Base-by-base conservation (phyloP, 1,140 invertebrate species). In the Rhyzopertha dominica region DNA sequence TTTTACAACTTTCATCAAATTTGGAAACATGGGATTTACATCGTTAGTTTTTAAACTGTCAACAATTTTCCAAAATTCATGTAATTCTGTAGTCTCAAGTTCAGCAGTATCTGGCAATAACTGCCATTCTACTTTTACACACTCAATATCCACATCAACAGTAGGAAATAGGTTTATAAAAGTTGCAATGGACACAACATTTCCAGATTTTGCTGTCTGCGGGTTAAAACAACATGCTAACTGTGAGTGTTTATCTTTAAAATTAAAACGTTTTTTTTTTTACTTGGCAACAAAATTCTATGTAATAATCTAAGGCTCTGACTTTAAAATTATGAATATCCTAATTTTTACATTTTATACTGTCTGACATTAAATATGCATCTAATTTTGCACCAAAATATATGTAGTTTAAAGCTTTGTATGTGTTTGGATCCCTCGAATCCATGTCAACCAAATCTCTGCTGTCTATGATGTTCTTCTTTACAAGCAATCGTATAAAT, bases 321-420 rank as follows among this genome's bases (percentile, higher is more conserved):
- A 25, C 8, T 25, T 13, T 19, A 23, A 44, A 36, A 18, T 35
- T 36, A 7, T 36, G 4, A 35, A 35, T 2, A 2, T 44, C 31
- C 26, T 35, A 12, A 40, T 28, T 16, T n/a, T 17, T 20, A 10
- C 17, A n/a, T 17, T 29, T 41, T 4, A 28, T 17, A 9, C 5
- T 5, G 10, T 12, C 8, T 4, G 8, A 4, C 5, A 12, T 2
- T 16, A 19, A 34, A 19, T 31, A 32, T 4, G 18, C 13, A n/a
- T 43, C 40, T 16, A n/a, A 14, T 12, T 34, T 43, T 10, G 40
- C 29, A 18, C 40, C 40, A 18, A 29, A 32, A 43, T 43, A 43
- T 12, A 43, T 10, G 4, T 32, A 7, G 2, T 43, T 19, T 3
- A 32, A 10, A 20, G 12, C 4, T 10, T n/a, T n/a, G n/a, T n/a